Evolutionary conservation across 2,797 vertebrate genomes (phyloP).

Genomic region (Xerus rutilus): DNA sequence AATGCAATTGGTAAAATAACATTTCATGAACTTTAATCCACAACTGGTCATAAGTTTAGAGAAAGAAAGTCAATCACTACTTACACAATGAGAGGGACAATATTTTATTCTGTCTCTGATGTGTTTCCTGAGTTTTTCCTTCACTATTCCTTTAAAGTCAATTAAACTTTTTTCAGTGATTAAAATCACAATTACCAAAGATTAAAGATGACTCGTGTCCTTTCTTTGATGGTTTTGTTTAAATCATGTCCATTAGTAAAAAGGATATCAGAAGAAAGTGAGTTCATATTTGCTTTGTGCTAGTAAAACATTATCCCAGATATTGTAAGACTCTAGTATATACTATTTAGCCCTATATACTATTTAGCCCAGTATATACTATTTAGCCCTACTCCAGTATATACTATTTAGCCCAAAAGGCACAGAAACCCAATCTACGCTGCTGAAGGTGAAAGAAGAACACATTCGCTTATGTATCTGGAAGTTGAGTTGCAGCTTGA

Average conservation of each 20-base stretch:
- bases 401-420: slow-evolving; percentile 1
- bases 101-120: neutral
- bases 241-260: neutral
- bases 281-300: neutral
- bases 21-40: slow-evolving; percentile 19
- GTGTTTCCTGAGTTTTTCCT: neutral
- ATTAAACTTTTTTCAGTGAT: neutral
- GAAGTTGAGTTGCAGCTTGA: neutral
- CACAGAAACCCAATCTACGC: neutral
- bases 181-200: neutral
- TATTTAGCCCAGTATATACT: neutral
- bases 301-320: neutral
- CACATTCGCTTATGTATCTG: neutral
- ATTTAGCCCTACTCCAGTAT: neutral
- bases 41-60: neutral
- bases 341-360: neutral
- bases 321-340: neutral
- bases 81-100: neutral
- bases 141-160: neutral
- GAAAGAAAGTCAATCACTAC: neutral
- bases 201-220: neutral
- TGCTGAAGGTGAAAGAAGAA: neutral
- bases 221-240: neutral
- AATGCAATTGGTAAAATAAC: neutral
- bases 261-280: neutral